phyloP scores from a whole-genome alignment of 2,888 invertebrate species.

The Blastobasis adustella region DNA sequence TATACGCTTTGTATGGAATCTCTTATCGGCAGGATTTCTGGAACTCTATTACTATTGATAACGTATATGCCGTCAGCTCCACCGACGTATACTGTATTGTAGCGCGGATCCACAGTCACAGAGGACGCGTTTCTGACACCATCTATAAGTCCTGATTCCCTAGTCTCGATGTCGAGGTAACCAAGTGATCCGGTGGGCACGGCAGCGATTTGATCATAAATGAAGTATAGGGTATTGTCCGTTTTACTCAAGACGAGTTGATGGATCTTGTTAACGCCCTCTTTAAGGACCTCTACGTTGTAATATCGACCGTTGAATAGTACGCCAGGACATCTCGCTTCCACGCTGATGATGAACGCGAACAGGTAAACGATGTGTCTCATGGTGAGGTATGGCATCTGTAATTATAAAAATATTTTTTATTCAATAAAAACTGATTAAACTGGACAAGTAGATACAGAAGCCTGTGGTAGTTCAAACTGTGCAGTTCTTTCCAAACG shows the following conservation, averaged over 20 bases:
- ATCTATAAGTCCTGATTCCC: slow-evolving; percentile 35
- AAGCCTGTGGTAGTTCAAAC: too few relatives aligned
- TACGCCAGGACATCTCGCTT: slow-evolving; percentile 41
- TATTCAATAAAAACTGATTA: too few relatives aligned
- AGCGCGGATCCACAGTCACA: slow-evolving; percentile 43
- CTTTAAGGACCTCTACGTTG: slow-evolving; percentile 46
- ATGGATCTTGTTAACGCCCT: slow-evolving; percentile 48
- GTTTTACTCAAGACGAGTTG: slow-evolving; percentile 41
- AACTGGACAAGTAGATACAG: too few relatives aligned
- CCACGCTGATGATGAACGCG: too few relatives aligned
- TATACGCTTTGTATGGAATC: slow-evolving; percentile 45
- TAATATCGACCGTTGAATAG: slow-evolving; percentile 45
- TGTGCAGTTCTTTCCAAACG: too few relatives aligned
- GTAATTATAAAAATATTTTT: too few relatives aligned
- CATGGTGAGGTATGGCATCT: too few relatives aligned
- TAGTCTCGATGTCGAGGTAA: slow-evolving; percentile 36
- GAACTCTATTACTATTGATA: slow-evolving; percentile 38
- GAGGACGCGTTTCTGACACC: slow-evolving; percentile 54
- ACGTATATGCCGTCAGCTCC: slow-evolving; percentile 49
- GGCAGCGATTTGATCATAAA: slow-evolving; percentile 41
- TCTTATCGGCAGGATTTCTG: slow-evolving; percentile 42
- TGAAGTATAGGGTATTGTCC: slow-evolving; percentile 53
- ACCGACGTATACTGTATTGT: slow-evolving; percentile 49
- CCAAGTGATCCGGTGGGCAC: slow-evolving; percentile 34
- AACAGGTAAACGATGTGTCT: too few relatives aligned